Percentiles rank a stretch among this genome's conserved stretches.
Evolutionary conservation across 2,888 invertebrate species (phyloP).

Genomic region (Electrophaes corylata): DNA sequence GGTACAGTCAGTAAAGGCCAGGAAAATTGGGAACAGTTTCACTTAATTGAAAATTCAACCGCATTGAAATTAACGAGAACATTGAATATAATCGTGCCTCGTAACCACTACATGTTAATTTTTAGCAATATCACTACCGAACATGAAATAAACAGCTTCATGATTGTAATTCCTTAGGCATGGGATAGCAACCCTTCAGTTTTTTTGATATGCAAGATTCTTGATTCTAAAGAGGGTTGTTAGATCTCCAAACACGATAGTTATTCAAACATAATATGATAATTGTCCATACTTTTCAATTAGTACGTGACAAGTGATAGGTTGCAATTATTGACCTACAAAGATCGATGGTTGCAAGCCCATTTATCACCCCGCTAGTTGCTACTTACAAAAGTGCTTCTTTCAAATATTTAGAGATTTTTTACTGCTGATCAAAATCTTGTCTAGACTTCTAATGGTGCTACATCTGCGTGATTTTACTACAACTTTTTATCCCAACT

Average conservation of each 20-base stretch:
- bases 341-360: too few relatives aligned
- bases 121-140: not conserved
- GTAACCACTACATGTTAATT: not conserved
- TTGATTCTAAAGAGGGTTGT: not conserved
- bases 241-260: too few relatives aligned
- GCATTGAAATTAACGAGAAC: constrained; percentile 6
- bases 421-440: not conserved
- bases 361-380: too few relatives aligned
- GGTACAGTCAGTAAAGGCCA: constrained; percentile 20
- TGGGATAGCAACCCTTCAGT: too few relatives aligned
- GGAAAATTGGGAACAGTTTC: constrained; percentile 16
- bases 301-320: too few relatives aligned
- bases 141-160: not conserved
- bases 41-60: constrained; percentile 16
- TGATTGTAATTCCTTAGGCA: too few relatives aligned
- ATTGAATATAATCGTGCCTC: constrained; percentile 4
- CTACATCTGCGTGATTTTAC: not conserved
- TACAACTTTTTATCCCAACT: constrained; percentile 4
- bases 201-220: too few relatives aligned
- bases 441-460: constrained; percentile 1
- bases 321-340: too few relatives aligned
- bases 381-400: not conserved
- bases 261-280: too few relatives aligned
- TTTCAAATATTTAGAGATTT: not conserved
- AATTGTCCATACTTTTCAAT: too few relatives aligned